Percentiles rank a stretch among this genome's conserved stretches.
Evolutionary conservation across 2,888 invertebrate species (phyloP).

Genomic region (Eupithecia tripunctaria): DNA sequence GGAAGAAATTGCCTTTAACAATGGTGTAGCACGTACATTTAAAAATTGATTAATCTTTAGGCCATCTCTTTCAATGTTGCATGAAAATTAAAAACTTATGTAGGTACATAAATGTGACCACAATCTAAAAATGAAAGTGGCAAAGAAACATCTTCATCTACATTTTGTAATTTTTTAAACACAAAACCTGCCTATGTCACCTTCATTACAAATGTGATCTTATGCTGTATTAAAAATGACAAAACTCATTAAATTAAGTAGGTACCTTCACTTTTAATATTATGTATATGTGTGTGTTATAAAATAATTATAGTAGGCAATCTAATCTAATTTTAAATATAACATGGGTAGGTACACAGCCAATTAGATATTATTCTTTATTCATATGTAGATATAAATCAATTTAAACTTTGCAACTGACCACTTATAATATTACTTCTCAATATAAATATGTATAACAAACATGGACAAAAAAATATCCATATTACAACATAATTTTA

Average conservation of each 20-base stretch:
- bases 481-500: background rate
- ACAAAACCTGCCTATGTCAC: background rate
- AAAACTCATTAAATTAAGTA: background rate
- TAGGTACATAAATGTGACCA: background rate
- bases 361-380: slow-evolving; percentile 6
- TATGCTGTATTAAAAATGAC: background rate
- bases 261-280: background rate
- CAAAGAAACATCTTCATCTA: background rate
- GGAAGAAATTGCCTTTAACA: background rate
- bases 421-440: background rate
- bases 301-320: background rate
- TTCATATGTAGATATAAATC: background rate
- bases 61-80: slow-evolving; percentile 11
- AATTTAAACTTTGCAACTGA: background rate
- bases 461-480: background rate
- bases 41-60: slow-evolving; percentile 1
- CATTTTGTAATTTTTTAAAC: background rate
- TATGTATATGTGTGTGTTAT: background rate
- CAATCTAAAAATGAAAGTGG: background rate
- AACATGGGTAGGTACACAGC: slow-evolving; percentile 4
- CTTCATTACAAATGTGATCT: background rate
- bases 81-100: background rate
- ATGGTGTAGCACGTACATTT: background rate
- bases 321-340: background rate
- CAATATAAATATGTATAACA: background rate